Conservation (phyloP, 2,797 vertebrate genomes). For the Darevskia nairensis region DNA sequence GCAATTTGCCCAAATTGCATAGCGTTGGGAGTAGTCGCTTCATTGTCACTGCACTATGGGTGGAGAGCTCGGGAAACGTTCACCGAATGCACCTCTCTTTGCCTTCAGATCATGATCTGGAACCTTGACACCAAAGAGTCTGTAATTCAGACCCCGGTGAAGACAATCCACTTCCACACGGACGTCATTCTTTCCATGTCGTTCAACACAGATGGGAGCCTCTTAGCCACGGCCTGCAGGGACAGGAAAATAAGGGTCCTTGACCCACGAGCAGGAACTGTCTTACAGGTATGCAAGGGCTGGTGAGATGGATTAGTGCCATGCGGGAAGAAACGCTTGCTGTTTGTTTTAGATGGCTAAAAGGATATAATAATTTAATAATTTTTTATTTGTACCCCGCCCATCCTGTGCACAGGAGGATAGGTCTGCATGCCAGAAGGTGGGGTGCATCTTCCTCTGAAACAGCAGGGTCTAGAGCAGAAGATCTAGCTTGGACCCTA, state of each 20-base stretch:
- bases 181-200: constrained; percentile 93
- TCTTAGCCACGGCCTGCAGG: constrained; percentile 89
- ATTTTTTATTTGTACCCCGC: too few relatives aligned
- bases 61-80: background rate
- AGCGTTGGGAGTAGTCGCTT: background rate
- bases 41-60: too few relatives aligned
- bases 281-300: constrained; percentile 81
- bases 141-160: constrained; percentile 84
- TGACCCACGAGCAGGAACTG: constrained; percentile 82
- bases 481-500: background rate
- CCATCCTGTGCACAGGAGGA: too few relatives aligned
- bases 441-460: background rate
- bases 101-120: constrained; percentile 91
- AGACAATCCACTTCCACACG: constrained; percentile 84
- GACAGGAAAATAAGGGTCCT: constrained; percentile 89
- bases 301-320: background rate
- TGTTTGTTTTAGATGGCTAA: background rate
- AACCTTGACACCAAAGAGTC: constrained; percentile 84
- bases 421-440: background rate
- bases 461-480: background rate
- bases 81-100: constrained; percentile 42
- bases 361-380: too few relatives aligned
- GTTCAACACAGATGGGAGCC: constrained; percentile 90
- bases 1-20: background rate
- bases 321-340: background rate